A percentile compares a stretch with the other conserved stretches of the same genome.
phyloP scores from a whole-genome alignment of 2,888 invertebrate genomes.

The Tanaodytes sp. region DNA sequence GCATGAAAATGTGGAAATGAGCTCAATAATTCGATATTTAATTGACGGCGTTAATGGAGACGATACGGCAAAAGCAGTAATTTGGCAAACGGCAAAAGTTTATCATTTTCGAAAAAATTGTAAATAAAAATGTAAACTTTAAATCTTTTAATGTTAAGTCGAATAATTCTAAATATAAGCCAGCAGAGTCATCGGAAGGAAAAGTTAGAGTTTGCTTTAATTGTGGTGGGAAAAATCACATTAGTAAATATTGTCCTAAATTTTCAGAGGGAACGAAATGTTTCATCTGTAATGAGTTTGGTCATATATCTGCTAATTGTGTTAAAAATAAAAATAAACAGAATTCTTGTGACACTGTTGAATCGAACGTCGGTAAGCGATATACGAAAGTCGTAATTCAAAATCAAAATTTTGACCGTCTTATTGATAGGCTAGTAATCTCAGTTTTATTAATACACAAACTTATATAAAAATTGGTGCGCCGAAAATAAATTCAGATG shows the following conservation, averaged over 20 bases:
- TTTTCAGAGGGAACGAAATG: slow-evolving; percentile 9
- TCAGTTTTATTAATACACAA: slow-evolving; percentile 16
- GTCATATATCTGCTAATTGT: slow-evolving; percentile 11
- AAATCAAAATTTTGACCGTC: slow-evolving; percentile 21
- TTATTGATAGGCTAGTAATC: slow-evolving; percentile 26
- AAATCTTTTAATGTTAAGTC: neutral
- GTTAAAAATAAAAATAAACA: neutral
- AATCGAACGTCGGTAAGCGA: slow-evolving; percentile 12
- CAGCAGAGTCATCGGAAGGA: neutral
- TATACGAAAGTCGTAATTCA: slow-evolving; percentile 26
- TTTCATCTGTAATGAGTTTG: slow-evolving; percentile 21
- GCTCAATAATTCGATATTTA: neutral
- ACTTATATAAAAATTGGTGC: slow-evolving; percentile 26
- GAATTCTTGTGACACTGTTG: slow-evolving; percentile 2
- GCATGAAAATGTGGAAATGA: slow-evolving; percentile 33
- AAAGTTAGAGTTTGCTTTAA: neutral
- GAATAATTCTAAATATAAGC: neutral
- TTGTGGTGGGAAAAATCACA: slow-evolving; percentile 12
- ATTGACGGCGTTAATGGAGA: slow-evolving; percentile 16
- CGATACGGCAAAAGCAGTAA: slow-evolving; percentile 10
- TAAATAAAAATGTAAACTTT: neutral
- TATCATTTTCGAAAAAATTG: neutral
- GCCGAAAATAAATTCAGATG: neutral
- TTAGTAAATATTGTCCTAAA: slow-evolving; percentile 9
- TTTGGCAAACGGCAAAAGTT: slow-evolving; percentile 4